A percentile compares a stretch with the other conserved stretches of the same genome.
Evolutionary conservation across 1,140 invertebrate species (phyloP).

Genomic region (Platorchestia sp.): DNA sequence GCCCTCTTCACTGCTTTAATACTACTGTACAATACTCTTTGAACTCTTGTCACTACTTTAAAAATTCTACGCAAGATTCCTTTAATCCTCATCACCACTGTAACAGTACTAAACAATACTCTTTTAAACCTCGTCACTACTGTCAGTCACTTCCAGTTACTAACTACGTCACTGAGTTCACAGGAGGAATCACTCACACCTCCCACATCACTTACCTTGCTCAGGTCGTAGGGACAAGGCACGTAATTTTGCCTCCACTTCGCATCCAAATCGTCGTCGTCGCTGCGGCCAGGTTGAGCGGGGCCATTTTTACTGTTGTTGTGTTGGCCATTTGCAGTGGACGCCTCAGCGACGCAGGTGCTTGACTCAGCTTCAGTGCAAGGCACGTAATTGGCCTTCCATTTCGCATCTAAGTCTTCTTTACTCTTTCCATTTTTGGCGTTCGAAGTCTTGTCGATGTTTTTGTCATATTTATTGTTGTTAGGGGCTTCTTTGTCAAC

Average conservation of each 20-base stretch:
- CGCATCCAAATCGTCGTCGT: conserved; percentile 10
- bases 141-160: too few species aligned
- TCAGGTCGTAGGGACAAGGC: background rate
- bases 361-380: background rate
- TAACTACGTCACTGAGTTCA: too few species aligned
- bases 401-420: conserved; percentile 22
- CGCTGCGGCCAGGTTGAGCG: background rate
- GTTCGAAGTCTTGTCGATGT: background rate
- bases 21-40: too few species aligned
- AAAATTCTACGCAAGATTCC: too few species aligned
- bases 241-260: conserved; percentile 32
- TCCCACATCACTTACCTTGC: background rate
- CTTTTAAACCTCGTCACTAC: too few species aligned
- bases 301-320: background rate
- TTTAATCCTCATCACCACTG: too few species aligned
- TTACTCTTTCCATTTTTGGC: background rate
- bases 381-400: conserved; percentile 9
- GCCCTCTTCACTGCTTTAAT: too few species aligned
- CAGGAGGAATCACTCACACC: background rate
- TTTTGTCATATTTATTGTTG: conserved; percentile 29
- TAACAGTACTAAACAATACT: too few species aligned
- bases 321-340: background rate
- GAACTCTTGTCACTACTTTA: too few species aligned
- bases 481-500: background rate
- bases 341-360: background rate